Conservation (phyloP, 2,797 vertebrate species). For the Macroramphosus scolopax region DNA sequence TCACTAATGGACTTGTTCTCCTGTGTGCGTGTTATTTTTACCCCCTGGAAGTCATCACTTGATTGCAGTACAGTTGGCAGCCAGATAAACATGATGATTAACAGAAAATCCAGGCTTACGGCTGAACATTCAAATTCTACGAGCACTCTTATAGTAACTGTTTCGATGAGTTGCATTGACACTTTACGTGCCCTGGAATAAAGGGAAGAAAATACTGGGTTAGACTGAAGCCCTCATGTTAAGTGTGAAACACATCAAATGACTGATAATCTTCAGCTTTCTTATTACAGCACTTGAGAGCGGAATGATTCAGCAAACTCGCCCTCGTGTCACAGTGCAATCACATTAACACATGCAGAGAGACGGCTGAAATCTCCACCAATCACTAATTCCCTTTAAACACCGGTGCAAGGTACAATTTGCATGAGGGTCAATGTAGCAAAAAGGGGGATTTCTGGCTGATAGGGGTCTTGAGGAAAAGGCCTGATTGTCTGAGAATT, state of each 20-base stretch:
- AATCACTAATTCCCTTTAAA: slow-evolving; percentile 45
- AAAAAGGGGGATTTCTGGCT: slow-evolving; percentile 57
- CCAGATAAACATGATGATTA: slow-evolving; percentile 51
- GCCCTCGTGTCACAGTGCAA: slow-evolving; percentile 32
- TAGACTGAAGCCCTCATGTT: slow-evolving; percentile 8
- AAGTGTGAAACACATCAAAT: slow-evolving; percentile 15
- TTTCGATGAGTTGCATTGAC: too few relatives aligned
- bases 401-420: slow-evolving; percentile 29
- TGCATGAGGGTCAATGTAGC: too few relatives aligned
- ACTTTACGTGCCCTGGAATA: neutral
- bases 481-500: slow-evolving; percentile 44
- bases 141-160: neutral
- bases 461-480: slow-evolving; percentile 45
- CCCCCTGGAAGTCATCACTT: slow-evolving; percentile 49
- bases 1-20: too few relatives aligned
- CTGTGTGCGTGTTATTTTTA: too few relatives aligned
- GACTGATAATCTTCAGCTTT: slow-evolving; percentile 29
- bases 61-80: too few relatives aligned
- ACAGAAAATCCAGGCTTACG: slow-evolving; percentile 17
- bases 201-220: neutral
- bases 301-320: slow-evolving; percentile 61
- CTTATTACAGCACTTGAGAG: slow-evolving; percentile 34
- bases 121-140: too few relatives aligned
- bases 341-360: slow-evolving; percentile 33
- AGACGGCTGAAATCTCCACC: slow-evolving; percentile 30